phyloP scores from a whole-genome alignment of 2,888 invertebrate species.

The Chrysodeixis includens region DNA sequence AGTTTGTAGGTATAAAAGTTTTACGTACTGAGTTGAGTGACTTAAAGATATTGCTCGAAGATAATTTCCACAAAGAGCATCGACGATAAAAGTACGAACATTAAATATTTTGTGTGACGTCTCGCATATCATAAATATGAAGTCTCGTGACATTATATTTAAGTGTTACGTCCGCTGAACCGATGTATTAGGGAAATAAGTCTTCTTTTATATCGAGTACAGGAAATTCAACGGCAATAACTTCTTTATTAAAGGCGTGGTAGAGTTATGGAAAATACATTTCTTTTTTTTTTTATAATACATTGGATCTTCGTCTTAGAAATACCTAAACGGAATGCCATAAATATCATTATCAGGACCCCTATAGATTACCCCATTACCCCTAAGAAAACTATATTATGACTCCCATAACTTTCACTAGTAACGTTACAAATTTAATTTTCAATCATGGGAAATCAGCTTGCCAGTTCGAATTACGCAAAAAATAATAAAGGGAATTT shows the following conservation, averaged over 20 bases:
- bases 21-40: slow-evolving; percentile 29
- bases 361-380: too few species aligned
- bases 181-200: slow-evolving; percentile 80
- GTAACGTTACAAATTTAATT: too few species aligned
- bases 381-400: neutral
- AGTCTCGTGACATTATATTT: slow-evolving; percentile 67
- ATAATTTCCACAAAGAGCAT: slow-evolving; percentile 42
- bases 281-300: slow-evolving; percentile 8
- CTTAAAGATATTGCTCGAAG: slow-evolving; percentile 47
- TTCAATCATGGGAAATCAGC: neutral
- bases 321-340: too few species aligned
- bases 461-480: neutral
- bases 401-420: too few species aligned
- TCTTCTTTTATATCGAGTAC: slow-evolving; percentile 72
- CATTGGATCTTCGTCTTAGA: too few species aligned
- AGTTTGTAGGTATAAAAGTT: slow-evolving; percentile 19
- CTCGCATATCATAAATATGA: slow-evolving; percentile 75
- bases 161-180: slow-evolving; percentile 62
- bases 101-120: slow-evolving; percentile 62
- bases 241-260: slow-evolving; percentile 58
- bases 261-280: slow-evolving; percentile 60
- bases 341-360: too few species aligned
- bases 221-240: slow-evolving; percentile 76
- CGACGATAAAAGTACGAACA: slow-evolving; percentile 48
- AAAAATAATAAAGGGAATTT: neutral